A percentile compares a stretch with the other conserved stretches of the same genome.
These are phyloP conservation scores for Psilopogon haemacephalus DNA, from an alignment of 2,113 vertebrate species.

Conservation along the genomic window DNA sequence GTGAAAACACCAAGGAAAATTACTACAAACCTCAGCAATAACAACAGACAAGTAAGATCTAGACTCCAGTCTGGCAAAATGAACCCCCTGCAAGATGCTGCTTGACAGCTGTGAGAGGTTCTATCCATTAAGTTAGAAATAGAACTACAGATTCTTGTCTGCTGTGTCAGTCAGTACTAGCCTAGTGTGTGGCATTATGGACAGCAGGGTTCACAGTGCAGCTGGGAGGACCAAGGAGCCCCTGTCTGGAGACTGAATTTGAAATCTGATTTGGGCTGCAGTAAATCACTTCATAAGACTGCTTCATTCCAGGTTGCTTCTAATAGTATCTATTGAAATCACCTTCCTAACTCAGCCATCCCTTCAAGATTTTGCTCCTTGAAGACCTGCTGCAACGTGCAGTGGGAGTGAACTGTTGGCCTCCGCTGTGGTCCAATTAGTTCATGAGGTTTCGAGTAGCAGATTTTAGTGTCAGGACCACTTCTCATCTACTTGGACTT, in stretches of 20 bases:
- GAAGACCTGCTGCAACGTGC: not conserved
- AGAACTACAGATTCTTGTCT: not conserved
- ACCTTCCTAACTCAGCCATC: not conserved
- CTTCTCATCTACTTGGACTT: not conserved
- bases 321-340: not conserved
- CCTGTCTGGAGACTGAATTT: not conserved
- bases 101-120: not conserved
- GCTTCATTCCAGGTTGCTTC: not conserved
- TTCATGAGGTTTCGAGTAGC: not conserved
- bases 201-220: not conserved
- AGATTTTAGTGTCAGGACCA: not conserved
- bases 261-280: not conserved
- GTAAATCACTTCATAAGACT: not conserved
- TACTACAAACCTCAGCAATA: not conserved
- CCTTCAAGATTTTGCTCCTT: not conserved
- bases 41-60: not conserved
- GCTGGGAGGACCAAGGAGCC: not conserved
- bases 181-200: not conserved
- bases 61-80: not conserved
- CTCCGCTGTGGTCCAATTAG: not conserved
- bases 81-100: not conserved
- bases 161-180: not conserved
- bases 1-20: not conserved
- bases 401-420: not conserved
- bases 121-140: not conserved